Evolutionary conservation across 2,113 vertebrate species (phyloP).

Genomic region (Petrocephalus zakoni): DNA sequence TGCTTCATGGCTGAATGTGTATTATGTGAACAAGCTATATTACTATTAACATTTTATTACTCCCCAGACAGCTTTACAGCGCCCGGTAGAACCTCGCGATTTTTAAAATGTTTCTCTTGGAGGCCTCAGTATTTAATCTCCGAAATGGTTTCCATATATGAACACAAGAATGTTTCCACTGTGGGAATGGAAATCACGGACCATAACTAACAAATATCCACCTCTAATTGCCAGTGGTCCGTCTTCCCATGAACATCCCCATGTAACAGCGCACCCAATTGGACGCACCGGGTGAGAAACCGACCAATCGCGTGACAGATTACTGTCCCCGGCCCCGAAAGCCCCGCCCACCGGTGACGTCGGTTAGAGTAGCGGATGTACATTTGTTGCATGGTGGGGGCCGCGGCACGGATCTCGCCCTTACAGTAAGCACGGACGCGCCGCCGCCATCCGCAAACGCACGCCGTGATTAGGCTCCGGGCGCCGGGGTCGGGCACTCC

Average conservation of each 20-base stretch:
- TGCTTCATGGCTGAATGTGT: background rate
- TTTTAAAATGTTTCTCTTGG: background rate
- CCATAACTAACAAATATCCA: background rate
- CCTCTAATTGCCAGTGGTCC: background rate
- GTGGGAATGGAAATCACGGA: background rate
- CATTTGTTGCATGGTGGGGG: background rate
- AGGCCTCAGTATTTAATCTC: background rate
- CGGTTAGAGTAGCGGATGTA: constrained; percentile 6
- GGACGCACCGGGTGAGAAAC: background rate
- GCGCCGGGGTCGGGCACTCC: background rate
- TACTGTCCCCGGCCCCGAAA: background rate
- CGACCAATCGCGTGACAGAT: background rate
- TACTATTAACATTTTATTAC: background rate
- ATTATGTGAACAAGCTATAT: background rate
- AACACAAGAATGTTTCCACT: background rate
- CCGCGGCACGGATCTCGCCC: background rate
- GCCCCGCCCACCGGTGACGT: background rate
- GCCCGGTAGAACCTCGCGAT: background rate
- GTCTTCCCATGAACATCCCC: background rate
- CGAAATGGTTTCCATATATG: background rate
- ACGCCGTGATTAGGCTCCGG: background rate
- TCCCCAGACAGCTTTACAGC: background rate
- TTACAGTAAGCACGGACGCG: background rate
- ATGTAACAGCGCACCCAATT: background rate
- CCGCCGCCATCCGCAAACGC: background rate